Evolutionary conservation across 1,140 invertebrate species (phyloP).

Genomic region (Whitmania pigra): DNA sequence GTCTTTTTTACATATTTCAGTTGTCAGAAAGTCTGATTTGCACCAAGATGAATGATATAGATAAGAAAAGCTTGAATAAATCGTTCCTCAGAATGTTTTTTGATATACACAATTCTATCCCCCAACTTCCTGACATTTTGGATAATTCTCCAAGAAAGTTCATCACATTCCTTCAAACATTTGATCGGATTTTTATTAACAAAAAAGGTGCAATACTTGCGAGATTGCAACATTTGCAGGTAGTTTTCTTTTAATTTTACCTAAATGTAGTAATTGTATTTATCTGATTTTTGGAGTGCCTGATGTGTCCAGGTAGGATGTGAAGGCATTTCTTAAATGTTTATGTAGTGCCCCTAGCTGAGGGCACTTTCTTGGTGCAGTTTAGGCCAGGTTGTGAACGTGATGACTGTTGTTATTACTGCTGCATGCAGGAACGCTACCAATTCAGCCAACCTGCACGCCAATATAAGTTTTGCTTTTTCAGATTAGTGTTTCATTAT

Average conservation of each 20-base stretch:
- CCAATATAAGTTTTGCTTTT: too few relatives aligned
- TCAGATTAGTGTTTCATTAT: too few relatives aligned
- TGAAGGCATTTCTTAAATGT: too few relatives aligned
- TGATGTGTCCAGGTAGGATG: too few relatives aligned
- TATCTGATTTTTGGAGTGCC: too few relatives aligned
- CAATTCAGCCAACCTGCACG: too few relatives aligned
- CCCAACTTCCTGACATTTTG: background rate
- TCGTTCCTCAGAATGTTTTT: background rate
- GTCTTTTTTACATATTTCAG: background rate
- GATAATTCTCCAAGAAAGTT: slow-evolving; percentile 46
- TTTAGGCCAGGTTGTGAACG: too few relatives aligned
- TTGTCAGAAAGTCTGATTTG: background rate
- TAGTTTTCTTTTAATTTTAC: slow-evolving; percentile 30
- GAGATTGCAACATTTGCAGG: slow-evolving; percentile 50
- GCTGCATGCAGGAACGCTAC: too few relatives aligned
- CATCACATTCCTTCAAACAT: slow-evolving; percentile 52
- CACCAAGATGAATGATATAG: background rate
- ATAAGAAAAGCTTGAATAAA: background rate
- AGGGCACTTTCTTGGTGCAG: too few relatives aligned
- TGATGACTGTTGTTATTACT: too few relatives aligned
- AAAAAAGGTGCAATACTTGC: slow-evolving; percentile 47
- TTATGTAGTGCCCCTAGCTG: too few relatives aligned
- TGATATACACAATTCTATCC: background rate
- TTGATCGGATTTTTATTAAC: slow-evolving; percentile 47
- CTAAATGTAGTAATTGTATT: too few relatives aligned